Evolutionary conservation across 2,888 invertebrate species (phyloP).

Genomic region (Drosophila aldrichi): DNA sequence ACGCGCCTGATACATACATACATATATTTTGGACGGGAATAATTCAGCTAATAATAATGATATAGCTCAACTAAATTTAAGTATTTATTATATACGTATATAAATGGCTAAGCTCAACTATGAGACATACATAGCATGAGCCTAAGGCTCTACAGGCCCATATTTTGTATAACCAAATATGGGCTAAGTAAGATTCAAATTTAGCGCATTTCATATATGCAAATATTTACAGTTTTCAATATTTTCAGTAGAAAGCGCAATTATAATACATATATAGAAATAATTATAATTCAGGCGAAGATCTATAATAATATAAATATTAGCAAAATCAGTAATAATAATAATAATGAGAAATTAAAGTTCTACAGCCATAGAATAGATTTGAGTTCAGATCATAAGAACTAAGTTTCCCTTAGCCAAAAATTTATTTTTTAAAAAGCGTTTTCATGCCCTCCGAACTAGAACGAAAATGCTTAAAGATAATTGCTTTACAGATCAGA

Average conservation of each 20-base stretch:
- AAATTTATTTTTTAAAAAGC: neutral
- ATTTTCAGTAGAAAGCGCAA: conserved; percentile 1
- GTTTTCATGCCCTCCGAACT: no score
- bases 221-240: neutral
- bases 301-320: neutral
- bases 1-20: no score
- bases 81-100: neutral
- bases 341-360: neutral
- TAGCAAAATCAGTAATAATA: neutral
- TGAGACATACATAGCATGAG: neutral
- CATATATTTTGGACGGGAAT: neutral
- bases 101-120: neutral
- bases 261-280: neutral
- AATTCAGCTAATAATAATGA: neutral
- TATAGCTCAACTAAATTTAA: neutral
- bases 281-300: neutral
- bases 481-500: conserved; percentile 4
- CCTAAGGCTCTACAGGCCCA: no score
- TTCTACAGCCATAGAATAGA: no score
- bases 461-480: neutral
- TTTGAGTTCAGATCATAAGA: no score
- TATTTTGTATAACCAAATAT: neutral
- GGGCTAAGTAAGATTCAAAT: neutral
- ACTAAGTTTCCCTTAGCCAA: no score
- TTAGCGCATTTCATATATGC: neutral